Evolutionary conservation across 2,888 invertebrate genomes (phyloP), one percentile per base, ranked within the genome.

Genomic region (Lymantria monacha): DNA sequence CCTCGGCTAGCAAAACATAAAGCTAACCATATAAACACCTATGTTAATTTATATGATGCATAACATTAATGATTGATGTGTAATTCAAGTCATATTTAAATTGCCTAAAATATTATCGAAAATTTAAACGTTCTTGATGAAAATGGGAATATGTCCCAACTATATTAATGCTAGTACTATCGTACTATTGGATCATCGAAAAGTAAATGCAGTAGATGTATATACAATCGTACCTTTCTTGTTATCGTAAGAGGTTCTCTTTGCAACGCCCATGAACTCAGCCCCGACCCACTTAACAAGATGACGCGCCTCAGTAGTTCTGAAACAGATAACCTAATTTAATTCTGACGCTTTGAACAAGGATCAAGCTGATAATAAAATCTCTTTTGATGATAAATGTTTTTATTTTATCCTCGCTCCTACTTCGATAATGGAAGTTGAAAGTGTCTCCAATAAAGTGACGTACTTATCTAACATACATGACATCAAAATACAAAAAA

Each of bases 261-360:
- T 85, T 97, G 96, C 72, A 97, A 93, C 57, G 97, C 97, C 97
- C 97, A 98, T 36, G 97, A 97, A 73, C 97, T 97, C 63, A 97
- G 91, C 22, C 97, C 97, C 52, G 97, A 97, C 53, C 98, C 97
- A 79, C 97, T 97, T 81, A 97, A 93, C 76, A 98, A 92, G 73
- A 97, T 95, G 68, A 96, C 96, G 66, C 97, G 94, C 87, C 95
- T 95, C 79, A 98, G 93, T 66, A 98, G 93, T 88, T 97, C 97
- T 97, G 93, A 69, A 94, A 93, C 81, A 87, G 79, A 85, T 83
- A 81, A 79, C 79, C 71, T 82, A 77, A 86, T 87, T 84, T 82
- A 81, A 83, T 83, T 81, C 75, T 72, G 72, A 76, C 76, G 79
- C 81, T 84, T 79, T 69, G 67, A 72, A 74, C 73, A 70, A 74